Base-by-base conservation (phyloP, 2,888 invertebrate species). In the Flabesymbios commensalis region DNA sequence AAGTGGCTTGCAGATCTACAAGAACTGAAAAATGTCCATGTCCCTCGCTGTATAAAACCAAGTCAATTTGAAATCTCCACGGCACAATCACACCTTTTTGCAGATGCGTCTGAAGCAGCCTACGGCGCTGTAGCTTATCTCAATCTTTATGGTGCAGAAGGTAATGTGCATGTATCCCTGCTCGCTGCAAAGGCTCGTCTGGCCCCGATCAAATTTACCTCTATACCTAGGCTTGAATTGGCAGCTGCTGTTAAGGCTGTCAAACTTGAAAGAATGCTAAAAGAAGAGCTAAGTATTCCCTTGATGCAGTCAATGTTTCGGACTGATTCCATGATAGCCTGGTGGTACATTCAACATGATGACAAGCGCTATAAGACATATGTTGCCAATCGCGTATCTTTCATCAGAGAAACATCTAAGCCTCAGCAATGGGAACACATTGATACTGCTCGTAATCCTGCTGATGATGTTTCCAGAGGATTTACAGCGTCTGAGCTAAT, bases 301-400 rank as follows among this genome's bases (percentile, higher is more conserved):
- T 29, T 10, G 7, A 29, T 14, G 10, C 7, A 7, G 10, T 7
- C 14, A 29, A 10, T 31, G 14, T 49, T 17, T 53, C 71, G 67
- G 68, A 71, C 70, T 19, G 72, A 73, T 43, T 60, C 57, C 3
- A 45, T 43, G 22, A 62, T 70, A 1, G 70, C 71, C 2, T 52
- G 70, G 10, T 66, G 69, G 7, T 72, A 72, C 52, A 67, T 72
- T 7, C 49, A 33, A 4, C 72, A 72, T 47, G 68, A 67, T 10
- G 57, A 64, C 2, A 43, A 59, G 7, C 28, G 71, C 7, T 72
- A 71, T 41, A 70, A 70, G 7, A 60, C 65, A 0, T 73, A 65
- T 56, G 72, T 74, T 19, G 69, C 69, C 0, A 74, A 72, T 57
- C 42, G 72, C 17, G 64, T 74, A 5, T 65, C 68, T 33, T 45